These are phyloP conservation scores for Bombus fervidus DNA, from an alignment of 1,140 invertebrate genomes.

Conservation along the genomic window DNA sequence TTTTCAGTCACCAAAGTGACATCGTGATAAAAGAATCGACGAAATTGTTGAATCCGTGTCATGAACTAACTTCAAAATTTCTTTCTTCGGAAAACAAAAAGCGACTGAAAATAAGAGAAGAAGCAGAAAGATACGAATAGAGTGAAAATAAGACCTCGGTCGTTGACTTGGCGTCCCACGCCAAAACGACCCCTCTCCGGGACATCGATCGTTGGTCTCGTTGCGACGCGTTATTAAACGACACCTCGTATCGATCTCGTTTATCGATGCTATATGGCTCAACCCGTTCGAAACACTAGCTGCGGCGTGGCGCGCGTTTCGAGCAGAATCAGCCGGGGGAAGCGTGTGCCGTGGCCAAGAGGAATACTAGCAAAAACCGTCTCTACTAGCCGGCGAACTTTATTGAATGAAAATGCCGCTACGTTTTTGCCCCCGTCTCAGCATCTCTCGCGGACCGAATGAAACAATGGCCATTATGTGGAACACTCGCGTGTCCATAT, in stretches of 20 bases:
- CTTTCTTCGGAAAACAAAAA: background rate
- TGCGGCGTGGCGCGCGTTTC: background rate
- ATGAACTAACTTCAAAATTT: background rate
- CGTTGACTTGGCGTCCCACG: slow-evolving; percentile 19
- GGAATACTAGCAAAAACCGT: slow-evolving; percentile 44
- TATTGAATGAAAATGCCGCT: slow-evolving; percentile 74
- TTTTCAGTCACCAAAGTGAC: no score
- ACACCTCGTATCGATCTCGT: slow-evolving; percentile 44
- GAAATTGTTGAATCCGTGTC: no score
- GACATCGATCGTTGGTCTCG: background rate
- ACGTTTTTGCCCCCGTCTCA: slow-evolving; percentile 57
- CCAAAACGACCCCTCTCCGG: background rate
- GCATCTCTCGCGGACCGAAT: slow-evolving; percentile 64
- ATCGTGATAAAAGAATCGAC: no score
- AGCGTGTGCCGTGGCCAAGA: background rate
- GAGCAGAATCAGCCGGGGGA: background rate
- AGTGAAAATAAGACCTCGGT: background rate
- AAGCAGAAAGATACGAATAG: background rate
- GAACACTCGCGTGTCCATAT: slow-evolving; percentile 50
- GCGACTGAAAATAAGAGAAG: background rate
- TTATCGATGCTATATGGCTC: slow-evolving; percentile 32
- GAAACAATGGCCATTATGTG: slow-evolving; percentile 75
- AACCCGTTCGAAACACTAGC: background rate
- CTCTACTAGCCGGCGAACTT: slow-evolving; percentile 37
- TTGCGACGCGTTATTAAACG: slow-evolving; percentile 28